phyloP scores from a whole-genome alignment of 1,140 invertebrate genomes.

The Delia radicum region DNA sequence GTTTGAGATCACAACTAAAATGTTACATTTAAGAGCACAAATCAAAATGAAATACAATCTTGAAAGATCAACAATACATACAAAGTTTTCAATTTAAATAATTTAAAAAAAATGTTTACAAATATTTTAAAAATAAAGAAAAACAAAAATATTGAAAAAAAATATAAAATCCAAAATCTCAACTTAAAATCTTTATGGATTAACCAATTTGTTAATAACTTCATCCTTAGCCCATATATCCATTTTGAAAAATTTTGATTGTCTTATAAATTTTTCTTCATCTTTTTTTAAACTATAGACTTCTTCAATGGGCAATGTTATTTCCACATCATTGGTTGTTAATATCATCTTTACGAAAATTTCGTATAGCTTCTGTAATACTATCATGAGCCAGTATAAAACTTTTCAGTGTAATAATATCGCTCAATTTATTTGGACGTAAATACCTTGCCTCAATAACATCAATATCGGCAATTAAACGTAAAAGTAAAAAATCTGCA shows the following conservation, averaged over 20 bases:
- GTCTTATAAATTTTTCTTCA: conserved; percentile 38
- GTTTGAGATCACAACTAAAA: too few species aligned
- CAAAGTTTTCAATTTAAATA: too few species aligned
- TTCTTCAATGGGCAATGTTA: conserved; percentile 47
- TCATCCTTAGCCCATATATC: conserved; percentile 43
- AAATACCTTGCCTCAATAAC: conserved; percentile 42
- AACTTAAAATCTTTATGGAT: conserved; percentile 27
- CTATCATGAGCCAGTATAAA: conserved; percentile 40
- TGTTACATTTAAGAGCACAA: too few species aligned
- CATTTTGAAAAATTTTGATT: conserved; percentile 42
- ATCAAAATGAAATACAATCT: too few species aligned
- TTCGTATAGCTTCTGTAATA: conserved; percentile 43
- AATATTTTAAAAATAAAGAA: too few species aligned
- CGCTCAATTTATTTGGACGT: conserved; percentile 30
- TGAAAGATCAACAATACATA: too few species aligned
- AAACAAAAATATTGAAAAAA: not conserved
- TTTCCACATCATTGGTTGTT: conserved; percentile 46
- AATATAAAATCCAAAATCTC: not conserved
- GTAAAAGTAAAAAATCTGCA: conserved; percentile 43
- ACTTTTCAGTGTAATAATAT: conserved; percentile 34
- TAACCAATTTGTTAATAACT: conserved; percentile 43
- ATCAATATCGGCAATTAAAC: conserved; percentile 44
- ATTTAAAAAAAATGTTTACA: too few species aligned
- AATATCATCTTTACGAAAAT: conserved; percentile 52
- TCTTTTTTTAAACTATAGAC: conserved; percentile 47